Base-by-base conservation (phyloP, 2,797 vertebrate species). In the Acanthurus leucopareius region DNA sequence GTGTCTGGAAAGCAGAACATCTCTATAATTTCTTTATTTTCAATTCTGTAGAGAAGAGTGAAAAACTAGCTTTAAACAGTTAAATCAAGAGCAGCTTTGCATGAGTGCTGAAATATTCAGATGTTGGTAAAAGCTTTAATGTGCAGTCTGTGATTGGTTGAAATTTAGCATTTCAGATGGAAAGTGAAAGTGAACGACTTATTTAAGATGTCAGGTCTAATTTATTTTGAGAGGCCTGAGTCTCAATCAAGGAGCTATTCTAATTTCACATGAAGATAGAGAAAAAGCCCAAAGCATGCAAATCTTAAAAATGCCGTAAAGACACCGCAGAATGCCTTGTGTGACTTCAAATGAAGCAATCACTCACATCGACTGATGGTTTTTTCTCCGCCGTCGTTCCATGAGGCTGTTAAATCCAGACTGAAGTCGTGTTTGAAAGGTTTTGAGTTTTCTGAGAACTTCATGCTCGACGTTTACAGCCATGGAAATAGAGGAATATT, bases 321-420 rank as follows among this genome's bases (percentile, higher is more conserved):
- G 54, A 73, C 10, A 22, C 35, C 0, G 4, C 17, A 66, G 51
- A 84, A 81, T 3, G 40, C 56, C 40, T 71, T 0, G 51, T 72
- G 69, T 54, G 64, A 84, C 84, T 92, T 92, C 80, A 89, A 85
- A 91, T 83, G 61, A 86, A 88, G 77, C 75, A 86, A 89, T 88
- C 84, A 75, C 49, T 69, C 65, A 69, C 63, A 71, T 80, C 32
- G 14, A 85, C 61, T 72, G 22, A 82, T 82, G 64, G 58, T 10
- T 10, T 68, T 53, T 77, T 6, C 28, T 63, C 16, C 53, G 56
- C 70, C 47, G 69, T 61, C 25, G 62, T 54, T 59, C 28, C 7
- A 3, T 61, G 38, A n/a, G 2, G 44, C 76, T 58, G 42, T 82
- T 82, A 64, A 86, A 83, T 80, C 42, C 62, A 53, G 19, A 53